These are phyloP conservation scores for Hypomecis atomaria DNA, from an alignment of 2,888 invertebrate genomes.

Conservation along the genomic window DNA sequence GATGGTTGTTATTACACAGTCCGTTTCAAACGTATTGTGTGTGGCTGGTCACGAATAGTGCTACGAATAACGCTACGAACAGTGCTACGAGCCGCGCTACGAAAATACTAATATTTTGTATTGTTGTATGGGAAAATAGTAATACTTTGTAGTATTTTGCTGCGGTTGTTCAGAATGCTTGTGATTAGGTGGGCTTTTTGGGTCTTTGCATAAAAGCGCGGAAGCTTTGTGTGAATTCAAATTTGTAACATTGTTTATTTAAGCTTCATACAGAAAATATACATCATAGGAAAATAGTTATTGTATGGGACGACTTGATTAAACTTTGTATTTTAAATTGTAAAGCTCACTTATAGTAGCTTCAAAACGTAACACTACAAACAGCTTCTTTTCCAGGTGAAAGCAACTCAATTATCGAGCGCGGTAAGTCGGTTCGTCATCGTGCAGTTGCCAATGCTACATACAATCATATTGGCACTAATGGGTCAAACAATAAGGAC, in stretches of 20 bases:
- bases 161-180: constrained; percentile 35
- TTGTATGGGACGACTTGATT: no score
- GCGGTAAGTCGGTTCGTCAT: no score
- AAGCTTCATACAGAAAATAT: no score
- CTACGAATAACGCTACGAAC: constrained; percentile 47
- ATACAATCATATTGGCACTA: no score
- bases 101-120: constrained; percentile 53
- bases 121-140: constrained; percentile 44
- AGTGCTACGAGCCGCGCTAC: constrained; percentile 33
- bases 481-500: no score
- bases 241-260: neutral
- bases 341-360: no score
- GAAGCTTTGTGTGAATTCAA: constrained; percentile 3
- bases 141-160: constrained; percentile 43
- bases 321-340: no score
- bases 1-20: constrained; percentile 79
- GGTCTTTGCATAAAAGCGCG: constrained; percentile 12
- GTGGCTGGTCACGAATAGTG: constrained; percentile 37
- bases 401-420: no score
- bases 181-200: constrained; percentile 47
- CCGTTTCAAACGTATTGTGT: constrained; percentile 78
- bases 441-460: no score
- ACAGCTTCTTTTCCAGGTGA: no score
- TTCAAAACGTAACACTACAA: no score
- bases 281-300: no score